phyloP scores from a whole-genome alignment of 30 jellyfish, hydroid and myxozoan species.

The Chrysaora quinquecirrha region DNA sequence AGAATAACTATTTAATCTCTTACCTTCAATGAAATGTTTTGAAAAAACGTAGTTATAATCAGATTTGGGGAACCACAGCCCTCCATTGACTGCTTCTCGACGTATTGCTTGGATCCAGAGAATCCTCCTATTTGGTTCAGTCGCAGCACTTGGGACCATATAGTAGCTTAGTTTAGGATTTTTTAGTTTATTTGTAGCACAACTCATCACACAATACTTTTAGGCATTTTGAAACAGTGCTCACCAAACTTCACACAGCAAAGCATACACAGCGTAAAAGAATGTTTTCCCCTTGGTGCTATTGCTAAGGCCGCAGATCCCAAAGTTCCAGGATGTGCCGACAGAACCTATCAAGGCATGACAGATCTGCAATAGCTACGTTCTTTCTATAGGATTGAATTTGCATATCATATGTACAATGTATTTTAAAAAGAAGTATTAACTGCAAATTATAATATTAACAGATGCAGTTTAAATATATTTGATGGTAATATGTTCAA shows the following conservation, averaged over 20 bases:
- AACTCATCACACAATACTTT: slow-evolving; percentile 4
- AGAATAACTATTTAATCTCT: slow-evolving; percentile 11
- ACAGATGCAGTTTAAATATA: too few species aligned
- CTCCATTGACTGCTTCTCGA: slow-evolving; percentile 25
- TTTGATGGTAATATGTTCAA: too few species aligned
- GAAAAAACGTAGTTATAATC: slow-evolving; percentile 9
- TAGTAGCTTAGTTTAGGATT: slow-evolving; percentile 17
- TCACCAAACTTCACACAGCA: slow-evolving; percentile 9
- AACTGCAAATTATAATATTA: too few species aligned
- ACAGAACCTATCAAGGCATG: slow-evolving; percentile 16
- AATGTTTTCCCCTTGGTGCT: slow-evolving; percentile 12
- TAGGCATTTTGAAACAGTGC: slow-evolving; percentile 12
- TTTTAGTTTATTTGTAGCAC: slow-evolving; percentile 5
- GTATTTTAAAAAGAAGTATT: too few species aligned
- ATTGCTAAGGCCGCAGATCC: slow-evolving; percentile 13
- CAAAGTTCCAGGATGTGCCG: slow-evolving; percentile 20
- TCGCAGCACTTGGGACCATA: slow-evolving; percentile 39
- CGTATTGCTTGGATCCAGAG: slow-evolving; percentile 36
- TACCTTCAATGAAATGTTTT: slow-evolving; percentile 10
- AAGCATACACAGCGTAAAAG: slow-evolving; percentile 7
- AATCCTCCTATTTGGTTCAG: slow-evolving; percentile 25
- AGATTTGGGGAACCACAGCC: slow-evolving; percentile 13
- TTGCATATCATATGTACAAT: too few species aligned
- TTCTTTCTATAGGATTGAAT: too few species aligned
- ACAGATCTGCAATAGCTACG: too few species aligned